Evolutionary conservation across 2,797 vertebrate genomes (phyloP).

Genomic region (Rhinophrynus dorsalis): DNA sequence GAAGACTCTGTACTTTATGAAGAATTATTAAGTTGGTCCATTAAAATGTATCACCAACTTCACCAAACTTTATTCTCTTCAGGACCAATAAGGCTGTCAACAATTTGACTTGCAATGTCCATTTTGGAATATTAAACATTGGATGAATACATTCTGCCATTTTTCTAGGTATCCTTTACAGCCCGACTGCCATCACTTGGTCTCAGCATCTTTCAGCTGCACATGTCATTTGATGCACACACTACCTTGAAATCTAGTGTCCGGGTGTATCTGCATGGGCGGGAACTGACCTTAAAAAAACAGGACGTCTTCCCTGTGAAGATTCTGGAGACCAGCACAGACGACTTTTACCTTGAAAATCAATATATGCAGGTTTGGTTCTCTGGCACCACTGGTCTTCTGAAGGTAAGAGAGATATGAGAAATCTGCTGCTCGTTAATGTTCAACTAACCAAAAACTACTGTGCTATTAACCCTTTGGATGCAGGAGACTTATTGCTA

Average conservation of each 20-base stretch:
- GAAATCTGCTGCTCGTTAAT: not conserved
- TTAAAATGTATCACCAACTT: too few species aligned
- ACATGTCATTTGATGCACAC: conserved; percentile 72
- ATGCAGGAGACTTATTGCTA: too few species aligned
- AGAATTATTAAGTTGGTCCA: too few species aligned
- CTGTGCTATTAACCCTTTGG: too few species aligned
- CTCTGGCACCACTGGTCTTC: conserved; percentile 83
- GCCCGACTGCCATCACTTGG: conserved; percentile 84
- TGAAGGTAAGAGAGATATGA: conserved; percentile 77
- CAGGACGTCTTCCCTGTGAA: conserved; percentile 74
- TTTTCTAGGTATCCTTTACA: conserved; percentile 82
- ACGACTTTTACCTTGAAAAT: conserved; percentile 85
- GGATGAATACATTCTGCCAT: not conserved
- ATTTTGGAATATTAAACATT: too few species aligned
- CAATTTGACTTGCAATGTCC: too few species aligned
- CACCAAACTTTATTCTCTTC: too few species aligned
- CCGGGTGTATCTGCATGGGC: conserved; percentile 76
- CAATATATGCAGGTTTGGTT: conserved; percentile 88
- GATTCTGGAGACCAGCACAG: conserved; percentile 65
- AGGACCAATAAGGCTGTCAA: too few species aligned
- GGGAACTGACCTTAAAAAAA: conserved; percentile 59
- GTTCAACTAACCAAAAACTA: too few species aligned
- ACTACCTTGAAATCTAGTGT: conserved; percentile 76
- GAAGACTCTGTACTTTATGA: too few species aligned
- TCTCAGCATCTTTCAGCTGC: conserved; percentile 85